Evolutionary conservation across 2,797 vertebrate genomes (phyloP), one percentile per base, ranked within the genome.

Genomic region (Mormyrus hasselquistii): DNA sequence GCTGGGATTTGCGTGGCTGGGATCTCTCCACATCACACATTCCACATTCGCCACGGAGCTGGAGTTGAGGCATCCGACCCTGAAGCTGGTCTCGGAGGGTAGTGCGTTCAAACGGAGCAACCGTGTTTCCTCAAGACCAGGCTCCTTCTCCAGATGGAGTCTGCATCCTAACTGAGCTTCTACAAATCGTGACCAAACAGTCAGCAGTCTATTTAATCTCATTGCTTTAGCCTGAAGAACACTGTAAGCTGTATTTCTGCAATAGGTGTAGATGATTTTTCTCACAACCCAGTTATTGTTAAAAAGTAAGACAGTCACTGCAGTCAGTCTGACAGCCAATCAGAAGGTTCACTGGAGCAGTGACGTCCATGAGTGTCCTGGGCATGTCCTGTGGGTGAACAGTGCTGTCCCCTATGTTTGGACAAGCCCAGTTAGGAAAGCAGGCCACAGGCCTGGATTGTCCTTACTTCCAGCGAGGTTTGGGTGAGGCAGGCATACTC

Each of bases 21-120:
- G 10, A 82, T 41, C 12, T 88, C 14, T 29, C 47, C 84, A 44
- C 85, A 49, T 69, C 79, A 86, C 87, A 19, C 87, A 88, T 52
- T 90, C 53, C 53, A 88, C 52, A 52, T 88, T 53, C 34, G 69
- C 50, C 62, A 88, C 5, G 22, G 22, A 25, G 52, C 50, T 49
- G 41, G 14, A 34, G 22, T 79, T 47, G 49, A 52, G 84, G 19
- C 7, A 9, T 88, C 76, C 8, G 19, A 44, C 25, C 52, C 16
- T 53, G 41, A 47, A 73, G 79, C 76, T 41, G 87, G 25, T 19
- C 34, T 57, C 49, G 19, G 47, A 55, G 44, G 29, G 82, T 9
- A 25, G 38, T 65, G 44, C 2, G 2, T 87, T 34, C 34, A 44
- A 14, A 87, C 3, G 22, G 38, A 53, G 49, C 19, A 19, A 49